phyloP scores from a whole-genome alignment of 2,113 vertebrate species.

The Tachuris rubrigastra region DNA sequence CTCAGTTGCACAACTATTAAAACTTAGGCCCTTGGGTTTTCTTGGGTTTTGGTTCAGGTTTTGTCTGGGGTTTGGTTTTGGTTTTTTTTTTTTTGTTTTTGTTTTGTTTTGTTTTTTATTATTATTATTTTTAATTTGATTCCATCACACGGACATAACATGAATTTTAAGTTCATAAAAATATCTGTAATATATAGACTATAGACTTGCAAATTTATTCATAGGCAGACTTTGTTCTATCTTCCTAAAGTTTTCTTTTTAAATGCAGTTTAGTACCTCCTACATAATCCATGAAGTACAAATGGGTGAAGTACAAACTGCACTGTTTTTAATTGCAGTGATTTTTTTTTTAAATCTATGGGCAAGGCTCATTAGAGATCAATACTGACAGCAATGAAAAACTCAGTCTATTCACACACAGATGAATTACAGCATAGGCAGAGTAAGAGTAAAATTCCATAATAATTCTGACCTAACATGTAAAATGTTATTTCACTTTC shows the following conservation, averaged over 20 bases:
- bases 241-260: not conserved
- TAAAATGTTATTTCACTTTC: constrained; percentile 40
- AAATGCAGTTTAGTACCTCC: not conserved
- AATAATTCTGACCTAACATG: constrained; percentile 43
- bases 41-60: not conserved
- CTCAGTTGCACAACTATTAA: not conserved
- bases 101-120: not conserved
- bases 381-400: constrained; percentile 34
- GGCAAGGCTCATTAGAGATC: constrained; percentile 33
- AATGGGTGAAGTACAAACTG: not conserved
- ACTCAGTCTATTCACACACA: not conserved
- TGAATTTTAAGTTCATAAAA: not conserved
- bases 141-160: not conserved
- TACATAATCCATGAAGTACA: not conserved
- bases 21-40: not conserved
- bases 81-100: not conserved
- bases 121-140: not conserved
- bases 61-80: not conserved
- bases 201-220: not conserved
- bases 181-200: not conserved
- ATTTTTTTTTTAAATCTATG: constrained; percentile 39
- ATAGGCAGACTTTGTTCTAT: not conserved
- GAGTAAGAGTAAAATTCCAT: constrained; percentile 5
- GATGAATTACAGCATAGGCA: constrained; percentile 4
- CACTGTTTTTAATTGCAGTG: constrained; percentile 1